phyloP scores from a whole-genome alignment of 1,140 invertebrate species.

The Pseudomyrmex dendroicus region DNA sequence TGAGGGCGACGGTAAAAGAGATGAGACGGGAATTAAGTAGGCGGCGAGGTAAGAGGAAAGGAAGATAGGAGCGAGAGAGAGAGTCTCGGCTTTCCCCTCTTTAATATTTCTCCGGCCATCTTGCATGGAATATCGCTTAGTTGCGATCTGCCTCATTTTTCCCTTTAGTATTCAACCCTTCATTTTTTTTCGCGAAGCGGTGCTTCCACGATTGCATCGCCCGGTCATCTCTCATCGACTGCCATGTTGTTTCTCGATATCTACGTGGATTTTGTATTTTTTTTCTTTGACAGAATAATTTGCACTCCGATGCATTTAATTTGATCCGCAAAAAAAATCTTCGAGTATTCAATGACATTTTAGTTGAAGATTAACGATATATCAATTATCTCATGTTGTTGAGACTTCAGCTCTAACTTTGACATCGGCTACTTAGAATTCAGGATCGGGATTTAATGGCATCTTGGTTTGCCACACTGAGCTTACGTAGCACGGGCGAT shows the following conservation, averaged over 20 bases:
- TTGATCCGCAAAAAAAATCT: background rate
- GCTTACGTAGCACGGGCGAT: background rate
- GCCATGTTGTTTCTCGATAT: background rate
- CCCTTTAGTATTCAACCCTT: background rate
- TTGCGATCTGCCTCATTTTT: conserved; percentile 33
- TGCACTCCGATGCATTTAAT: background rate
- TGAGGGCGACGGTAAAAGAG: conserved; percentile 45
- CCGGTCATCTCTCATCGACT: conserved; percentile 8
- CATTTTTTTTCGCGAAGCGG: background rate
- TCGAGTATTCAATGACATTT: background rate
- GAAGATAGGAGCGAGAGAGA: background rate
- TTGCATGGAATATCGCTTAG: conserved; percentile 63
- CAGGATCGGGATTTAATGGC: background rate
- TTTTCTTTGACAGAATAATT: background rate
- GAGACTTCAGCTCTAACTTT: too few relatives aligned
- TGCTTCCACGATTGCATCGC: conserved; percentile 8
- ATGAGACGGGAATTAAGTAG: conserved; percentile 70
- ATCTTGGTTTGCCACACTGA: background rate
- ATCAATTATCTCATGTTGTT: too few relatives aligned
- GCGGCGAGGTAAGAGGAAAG: conserved; percentile 8
- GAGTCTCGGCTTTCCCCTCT: conserved; percentile 42
- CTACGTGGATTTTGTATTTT: background rate
- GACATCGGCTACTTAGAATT: background rate
- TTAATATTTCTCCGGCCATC: conserved; percentile 49
- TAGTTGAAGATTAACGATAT: too few relatives aligned